Percentiles rank a stretch among this genome's conserved stretches.
These are phyloP conservation scores for Uloborus diversus DNA, from an alignment of 1,140 invertebrate species.

Conservation along the genomic window DNA sequence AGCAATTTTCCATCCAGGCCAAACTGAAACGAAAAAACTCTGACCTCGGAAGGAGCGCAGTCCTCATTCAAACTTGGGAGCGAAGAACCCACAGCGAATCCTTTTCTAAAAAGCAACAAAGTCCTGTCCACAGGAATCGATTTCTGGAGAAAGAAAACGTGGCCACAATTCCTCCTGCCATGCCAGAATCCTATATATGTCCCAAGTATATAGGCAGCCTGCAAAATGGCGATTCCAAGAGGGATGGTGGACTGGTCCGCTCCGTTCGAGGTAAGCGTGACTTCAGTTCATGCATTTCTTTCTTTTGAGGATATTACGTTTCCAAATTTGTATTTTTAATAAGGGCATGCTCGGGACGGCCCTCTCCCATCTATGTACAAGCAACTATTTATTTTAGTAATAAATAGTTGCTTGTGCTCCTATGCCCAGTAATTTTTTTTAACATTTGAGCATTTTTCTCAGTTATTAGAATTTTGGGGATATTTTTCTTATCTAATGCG, in stretches of 20 bases:
- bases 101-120: background rate
- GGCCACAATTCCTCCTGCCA: background rate
- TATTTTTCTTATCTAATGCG: no score
- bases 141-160: background rate
- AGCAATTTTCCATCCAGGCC: slow-evolving; percentile 42
- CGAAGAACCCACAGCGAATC: slow-evolving; percentile 24
- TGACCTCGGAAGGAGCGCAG: slow-evolving; percentile 29
- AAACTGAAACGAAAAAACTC: slow-evolving; percentile 37
- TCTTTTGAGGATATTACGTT: no score
- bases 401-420: no score
- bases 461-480: no score
- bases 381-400: no score
- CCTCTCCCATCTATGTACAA: no score
- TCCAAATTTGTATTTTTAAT: background rate
- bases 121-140: background rate
- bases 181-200: slow-evolving; percentile 18
- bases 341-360: no score
- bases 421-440: no score
- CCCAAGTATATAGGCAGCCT: background rate
- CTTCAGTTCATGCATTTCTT: background rate
- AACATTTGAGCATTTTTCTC: no score
- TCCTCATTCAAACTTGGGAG: slow-evolving; percentile 49
- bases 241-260: slow-evolving; percentile 6
- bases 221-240: background rate
- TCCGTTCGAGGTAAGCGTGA: slow-evolving; percentile 40